Conservation (phyloP, 2,888 invertebrate genomes). For the Ephialtes manifestator region DNA sequence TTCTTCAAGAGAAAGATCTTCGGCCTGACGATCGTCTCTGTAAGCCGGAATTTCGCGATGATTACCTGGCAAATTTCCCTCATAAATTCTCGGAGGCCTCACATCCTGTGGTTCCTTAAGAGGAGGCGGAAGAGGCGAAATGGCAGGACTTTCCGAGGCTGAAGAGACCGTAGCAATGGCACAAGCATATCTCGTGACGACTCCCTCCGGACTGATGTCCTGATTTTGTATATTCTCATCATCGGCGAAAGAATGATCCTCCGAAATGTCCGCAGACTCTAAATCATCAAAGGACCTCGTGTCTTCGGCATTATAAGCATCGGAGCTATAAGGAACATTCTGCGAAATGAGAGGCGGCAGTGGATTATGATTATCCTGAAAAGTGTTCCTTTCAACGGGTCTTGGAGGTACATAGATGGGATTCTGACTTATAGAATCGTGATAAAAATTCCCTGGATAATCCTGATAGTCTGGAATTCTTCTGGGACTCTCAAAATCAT, state of each 20-base stretch:
- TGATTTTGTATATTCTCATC: conserved; percentile 82
- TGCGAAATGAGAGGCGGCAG: not conserved
- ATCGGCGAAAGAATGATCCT: conserved; percentile 65
- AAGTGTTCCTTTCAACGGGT: not conserved
- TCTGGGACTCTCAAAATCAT: conserved; percentile 56
- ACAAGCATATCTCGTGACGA: conserved; percentile 83
- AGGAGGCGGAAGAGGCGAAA: conserved; percentile 33
- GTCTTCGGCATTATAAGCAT: conserved; percentile 41
- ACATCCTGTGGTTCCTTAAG: conserved; percentile 26
- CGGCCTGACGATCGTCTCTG: not conserved
- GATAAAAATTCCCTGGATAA: conserved; percentile 62
- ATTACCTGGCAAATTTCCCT: conserved; percentile 25
- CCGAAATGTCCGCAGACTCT: conserved; percentile 46
- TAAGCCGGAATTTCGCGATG: not conserved
- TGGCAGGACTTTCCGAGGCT: conserved; percentile 71
- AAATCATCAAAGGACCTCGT: conserved; percentile 43
- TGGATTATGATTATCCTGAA: not conserved
- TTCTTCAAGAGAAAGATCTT: conserved; percentile 73
- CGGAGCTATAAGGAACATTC: not conserved
- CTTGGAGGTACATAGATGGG: conserved; percentile 67
- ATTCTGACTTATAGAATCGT: conserved; percentile 64
- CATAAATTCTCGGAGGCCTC: conserved; percentile 7
- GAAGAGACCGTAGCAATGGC: conserved; percentile 83
- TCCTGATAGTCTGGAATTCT: conserved; percentile 32
- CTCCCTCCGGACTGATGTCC: conserved; percentile 81